These are phyloP conservation scores for Chrosomus eos DNA, from an alignment of 2,797 vertebrate species.

Conservation along the genomic window DNA sequence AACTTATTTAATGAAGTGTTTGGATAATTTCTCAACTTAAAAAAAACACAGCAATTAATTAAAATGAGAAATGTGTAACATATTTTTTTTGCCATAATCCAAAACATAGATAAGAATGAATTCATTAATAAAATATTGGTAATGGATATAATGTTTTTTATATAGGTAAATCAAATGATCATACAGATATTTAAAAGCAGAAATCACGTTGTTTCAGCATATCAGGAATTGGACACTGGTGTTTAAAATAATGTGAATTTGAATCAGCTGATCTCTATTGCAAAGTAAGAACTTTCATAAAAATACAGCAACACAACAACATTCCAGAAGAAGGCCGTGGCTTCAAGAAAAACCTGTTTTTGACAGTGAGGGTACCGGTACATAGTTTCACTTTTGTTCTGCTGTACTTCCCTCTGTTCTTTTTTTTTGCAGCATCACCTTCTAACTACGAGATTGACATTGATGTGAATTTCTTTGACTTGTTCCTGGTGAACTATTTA, in stretches of 20 bases:
- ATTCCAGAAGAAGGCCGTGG: not conserved
- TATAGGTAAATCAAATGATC: not conserved
- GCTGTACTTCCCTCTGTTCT: not conserved
- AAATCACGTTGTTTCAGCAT: not conserved
- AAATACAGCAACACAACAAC: not conserved
- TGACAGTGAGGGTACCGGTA: not conserved
- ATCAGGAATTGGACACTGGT: not conserved
- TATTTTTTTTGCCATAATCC: not conserved
- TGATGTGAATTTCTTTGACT: not conserved
- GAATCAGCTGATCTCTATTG: not conserved
- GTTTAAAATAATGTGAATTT: not conserved
- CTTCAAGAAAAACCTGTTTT: not conserved
- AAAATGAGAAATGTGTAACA: not conserved
- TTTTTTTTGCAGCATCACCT: not conserved
- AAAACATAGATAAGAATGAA: not conserved
- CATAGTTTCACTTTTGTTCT: constrained; percentile 1
- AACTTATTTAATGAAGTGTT: not conserved
- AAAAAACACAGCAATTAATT: not conserved
- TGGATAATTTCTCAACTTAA: not conserved
- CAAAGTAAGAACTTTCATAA: not conserved
- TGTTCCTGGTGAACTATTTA: not conserved
- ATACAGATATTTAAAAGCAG: not conserved
- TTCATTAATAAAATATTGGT: not conserved
- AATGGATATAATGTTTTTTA: not conserved
- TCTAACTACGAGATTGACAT: constrained; percentile 32